These are phyloP conservation scores for Globodera rostochiensis DNA, from an alignment of 1,140 invertebrate genomes.

Conservation along the genomic window DNA sequence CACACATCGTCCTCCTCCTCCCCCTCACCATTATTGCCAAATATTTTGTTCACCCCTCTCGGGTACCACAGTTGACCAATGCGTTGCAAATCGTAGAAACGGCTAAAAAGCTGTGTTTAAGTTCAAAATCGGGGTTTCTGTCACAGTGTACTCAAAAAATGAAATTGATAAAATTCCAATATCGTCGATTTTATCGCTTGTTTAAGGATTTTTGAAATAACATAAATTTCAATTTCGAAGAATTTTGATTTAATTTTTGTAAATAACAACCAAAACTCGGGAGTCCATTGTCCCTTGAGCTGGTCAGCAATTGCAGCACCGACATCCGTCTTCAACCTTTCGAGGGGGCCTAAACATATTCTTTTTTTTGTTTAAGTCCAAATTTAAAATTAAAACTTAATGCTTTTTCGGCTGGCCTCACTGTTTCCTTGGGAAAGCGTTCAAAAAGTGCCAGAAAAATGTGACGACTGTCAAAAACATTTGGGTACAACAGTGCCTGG, in stretches of 20 bases:
- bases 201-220: background rate
- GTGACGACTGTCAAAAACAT: slow-evolving; percentile 35
- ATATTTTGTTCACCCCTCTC: background rate
- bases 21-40: background rate
- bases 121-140: too few species aligned
- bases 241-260: background rate
- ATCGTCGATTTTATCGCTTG: background rate
- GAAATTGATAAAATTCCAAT: too few species aligned
- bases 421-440: slow-evolving; percentile 30
- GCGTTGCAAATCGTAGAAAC: slow-evolving; percentile 26
- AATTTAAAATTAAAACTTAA: slow-evolving; percentile 32
- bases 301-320: slow-evolving; percentile 31
- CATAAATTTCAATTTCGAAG: slow-evolving; percentile 2
- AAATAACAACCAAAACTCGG: slow-evolving; percentile 28
- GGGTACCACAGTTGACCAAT: slow-evolving; percentile 25
- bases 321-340: slow-evolving; percentile 26
- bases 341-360: slow-evolving; percentile 32
- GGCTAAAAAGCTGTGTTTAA: background rate
- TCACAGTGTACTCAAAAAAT: too few species aligned
- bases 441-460: slow-evolving; percentile 40
- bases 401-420: slow-evolving; percentile 24
- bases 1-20: background rate
- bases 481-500: slow-evolving; percentile 39
- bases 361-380: background rate
- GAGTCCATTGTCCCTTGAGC: slow-evolving; percentile 31